Base-by-base conservation (phyloP, 2,888 invertebrate species). In the Nomada flava region DNA sequence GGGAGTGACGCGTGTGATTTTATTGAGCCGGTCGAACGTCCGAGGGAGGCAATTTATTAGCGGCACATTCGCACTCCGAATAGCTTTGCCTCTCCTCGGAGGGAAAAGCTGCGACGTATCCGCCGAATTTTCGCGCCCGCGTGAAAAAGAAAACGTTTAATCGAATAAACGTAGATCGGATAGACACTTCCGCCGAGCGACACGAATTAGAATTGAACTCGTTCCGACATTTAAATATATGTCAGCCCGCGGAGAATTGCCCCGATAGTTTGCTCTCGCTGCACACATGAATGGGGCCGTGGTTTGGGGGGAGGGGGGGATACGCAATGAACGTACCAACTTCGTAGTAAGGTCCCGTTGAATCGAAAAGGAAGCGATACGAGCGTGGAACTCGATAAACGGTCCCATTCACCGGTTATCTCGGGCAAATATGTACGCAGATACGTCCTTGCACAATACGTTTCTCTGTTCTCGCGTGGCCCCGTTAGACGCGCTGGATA, bases 371-470 rank as follows among this genome's bases (percentile, higher is more conserved):
- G 76, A 73, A 77, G 77, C 76, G 84, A 73, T 73, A 75, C 77
- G 85, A 85, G 89, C 79, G 88, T 82, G 86, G 89, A 91, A 92
- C 91, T 90, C 90, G 91, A 92, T 92, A 92, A 92, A 90, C 88
- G 91, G 90, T 89, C 89, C 90, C 89, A 91, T 92, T 92, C 91
- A 90, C 79, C 75, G 86, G 89, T 90, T 91, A 91, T 91, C 92
- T 91, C 90, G 82, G 20, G 86, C 86, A 91, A 91, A 91, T 89
- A 90, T 89, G 88, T 81, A 90, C 69, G 26, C 29, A 64, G 87
- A 80, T 83, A 84, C 74, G 55, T 55, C 62, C 72, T 55, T 52
- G 76, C 53, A 88, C 86, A 86, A 88, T 86, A 70, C 73, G 72
- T 57, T 36, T 59, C 63, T 47, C 86, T 86, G 87, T 88, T 84